These are phyloP conservation scores for Laothoe populi DNA, from an alignment of 2,888 invertebrate genomes.

Conservation along the genomic window DNA sequence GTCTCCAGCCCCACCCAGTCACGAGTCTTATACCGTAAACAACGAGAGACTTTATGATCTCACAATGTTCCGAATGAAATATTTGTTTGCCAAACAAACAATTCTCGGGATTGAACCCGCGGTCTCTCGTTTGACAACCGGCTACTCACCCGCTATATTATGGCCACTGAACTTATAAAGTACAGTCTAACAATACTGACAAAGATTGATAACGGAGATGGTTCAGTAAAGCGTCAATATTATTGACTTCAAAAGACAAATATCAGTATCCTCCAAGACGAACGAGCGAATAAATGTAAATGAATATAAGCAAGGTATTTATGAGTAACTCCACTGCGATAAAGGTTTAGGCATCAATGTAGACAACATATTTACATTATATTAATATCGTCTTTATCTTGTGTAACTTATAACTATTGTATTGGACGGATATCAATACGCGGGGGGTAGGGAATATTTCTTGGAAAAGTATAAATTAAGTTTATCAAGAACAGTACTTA, in stretches of 20 bases:
- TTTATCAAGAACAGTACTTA: slow-evolving; percentile 61
- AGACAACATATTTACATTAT: slow-evolving; percentile 16
- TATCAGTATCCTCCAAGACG: not conserved
- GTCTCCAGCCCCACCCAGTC: too few relatives aligned
- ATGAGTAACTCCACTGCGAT: not conserved
- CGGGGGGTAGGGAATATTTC: slow-evolving; percentile 38
- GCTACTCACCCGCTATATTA: too few relatives aligned
- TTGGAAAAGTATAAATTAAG: slow-evolving; percentile 57
- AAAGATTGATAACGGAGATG: not conserved
- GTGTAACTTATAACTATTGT: not conserved
- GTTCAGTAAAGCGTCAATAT: not conserved
- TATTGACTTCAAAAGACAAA: not conserved
- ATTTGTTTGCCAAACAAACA: too few relatives aligned
- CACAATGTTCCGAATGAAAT: too few relatives aligned
- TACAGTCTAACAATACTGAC: too few relatives aligned
- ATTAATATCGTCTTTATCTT: slow-evolving; percentile 5
- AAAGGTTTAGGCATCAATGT: slow-evolving; percentile 2
- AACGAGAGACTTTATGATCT: too few relatives aligned
- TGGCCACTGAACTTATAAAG: too few relatives aligned
- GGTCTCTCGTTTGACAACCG: too few relatives aligned
- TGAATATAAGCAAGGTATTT: slow-evolving; percentile 4
- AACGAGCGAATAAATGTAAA: not conserved
- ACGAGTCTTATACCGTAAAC: too few relatives aligned
- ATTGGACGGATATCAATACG: slow-evolving; percentile 15
- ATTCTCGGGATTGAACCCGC: too few relatives aligned